Percentiles rank a stretch among this genome's conserved stretches.
phyloP scores from a whole-genome alignment of 2,888 invertebrate species.

The Drosophila meridiana region DNA sequence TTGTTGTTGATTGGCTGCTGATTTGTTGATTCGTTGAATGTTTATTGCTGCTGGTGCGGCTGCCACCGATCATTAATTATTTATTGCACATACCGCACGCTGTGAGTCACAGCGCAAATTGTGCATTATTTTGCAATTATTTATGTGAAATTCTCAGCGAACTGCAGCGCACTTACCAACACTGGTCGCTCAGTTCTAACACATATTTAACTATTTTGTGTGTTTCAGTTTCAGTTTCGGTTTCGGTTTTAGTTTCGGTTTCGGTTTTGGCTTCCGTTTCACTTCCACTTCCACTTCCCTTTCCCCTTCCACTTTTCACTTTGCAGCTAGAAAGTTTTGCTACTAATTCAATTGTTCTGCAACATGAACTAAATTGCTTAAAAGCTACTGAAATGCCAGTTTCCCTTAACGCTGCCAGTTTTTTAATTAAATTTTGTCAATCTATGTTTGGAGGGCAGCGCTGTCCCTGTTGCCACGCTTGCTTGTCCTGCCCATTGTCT shows the following conservation, averaged over 20 bases:
- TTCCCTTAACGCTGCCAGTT: conserved; percentile 54
- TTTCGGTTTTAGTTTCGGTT: neutral
- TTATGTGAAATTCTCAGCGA: conserved; percentile 14
- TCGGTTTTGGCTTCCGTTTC: neutral
- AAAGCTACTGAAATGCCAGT: conserved; percentile 48
- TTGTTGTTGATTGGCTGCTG: conserved; percentile 13
- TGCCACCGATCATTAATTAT: conserved; percentile 67
- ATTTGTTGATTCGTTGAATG: conserved; percentile 39
- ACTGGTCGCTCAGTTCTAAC: conserved; percentile 7
- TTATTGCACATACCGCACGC: conserved; percentile 55
- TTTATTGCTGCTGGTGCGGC: conserved; percentile 27
- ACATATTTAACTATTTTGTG: conserved; percentile 3
- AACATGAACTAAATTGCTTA: conserved; percentile 65
- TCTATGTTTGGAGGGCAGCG: conserved; percentile 30
- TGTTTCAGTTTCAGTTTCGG: neutral
- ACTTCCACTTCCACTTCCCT: neutral
- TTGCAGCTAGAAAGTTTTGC: conserved; percentile 28
- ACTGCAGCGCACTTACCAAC: conserved; percentile 20
- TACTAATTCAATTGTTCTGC: conserved; percentile 59
- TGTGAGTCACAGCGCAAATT: conserved; percentile 47
- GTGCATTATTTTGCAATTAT: conserved; percentile 34
- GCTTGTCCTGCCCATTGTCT: neutral
- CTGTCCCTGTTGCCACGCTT: neutral
- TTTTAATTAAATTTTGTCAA: conserved; percentile 57
- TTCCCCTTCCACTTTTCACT: conserved; percentile 3